Percentiles rank a stretch among this genome's conserved stretches.
These are phyloP conservation scores for Cavia porcellus DNA, from an alignment of 2,113 vertebrate species.

Conservation along the genomic window DNA sequence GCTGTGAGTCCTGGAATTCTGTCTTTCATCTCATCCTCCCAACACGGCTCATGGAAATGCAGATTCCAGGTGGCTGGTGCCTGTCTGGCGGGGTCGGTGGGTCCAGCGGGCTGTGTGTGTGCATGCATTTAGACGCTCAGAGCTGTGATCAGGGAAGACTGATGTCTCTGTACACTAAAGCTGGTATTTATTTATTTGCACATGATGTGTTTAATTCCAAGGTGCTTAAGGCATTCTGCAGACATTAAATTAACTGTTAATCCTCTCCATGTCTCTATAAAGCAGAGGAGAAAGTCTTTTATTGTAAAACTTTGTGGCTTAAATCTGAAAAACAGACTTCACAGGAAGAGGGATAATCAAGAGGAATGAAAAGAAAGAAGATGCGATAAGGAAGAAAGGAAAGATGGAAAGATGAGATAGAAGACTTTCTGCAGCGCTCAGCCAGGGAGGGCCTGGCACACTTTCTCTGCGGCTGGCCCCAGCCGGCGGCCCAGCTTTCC, in stretches of 20 bases:
- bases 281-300: slow-evolving; percentile 24
- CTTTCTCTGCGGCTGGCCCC: neutral
- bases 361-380: slow-evolving; percentile 38
- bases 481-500: neutral
- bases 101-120: neutral
- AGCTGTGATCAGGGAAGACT: slow-evolving; percentile 45
- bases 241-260: slow-evolving; percentile 79
- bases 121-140: slow-evolving; percentile 44
- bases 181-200: slow-evolving; percentile 79
- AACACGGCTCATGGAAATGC: neutral
- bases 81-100: neutral
- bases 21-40: slow-evolving; percentile 6
- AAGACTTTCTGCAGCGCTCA: neutral
- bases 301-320: slow-evolving; percentile 66
- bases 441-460: neutral
- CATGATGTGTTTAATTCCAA: slow-evolving; percentile 62
- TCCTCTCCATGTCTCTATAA: slow-evolving; percentile 67
- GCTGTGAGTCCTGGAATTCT: neutral
- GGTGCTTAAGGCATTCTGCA: slow-evolving; percentile 69
- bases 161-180: slow-evolving; percentile 47
- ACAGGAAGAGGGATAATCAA: slow-evolving; percentile 49
- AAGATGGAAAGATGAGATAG: neutral
- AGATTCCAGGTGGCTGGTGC: neutral
- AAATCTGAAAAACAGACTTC: slow-evolving; percentile 69
- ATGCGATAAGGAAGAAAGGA: neutral